Evolutionary conservation across 2,888 invertebrate genomes (phyloP).

Genomic region (Electrophaes corylata): DNA sequence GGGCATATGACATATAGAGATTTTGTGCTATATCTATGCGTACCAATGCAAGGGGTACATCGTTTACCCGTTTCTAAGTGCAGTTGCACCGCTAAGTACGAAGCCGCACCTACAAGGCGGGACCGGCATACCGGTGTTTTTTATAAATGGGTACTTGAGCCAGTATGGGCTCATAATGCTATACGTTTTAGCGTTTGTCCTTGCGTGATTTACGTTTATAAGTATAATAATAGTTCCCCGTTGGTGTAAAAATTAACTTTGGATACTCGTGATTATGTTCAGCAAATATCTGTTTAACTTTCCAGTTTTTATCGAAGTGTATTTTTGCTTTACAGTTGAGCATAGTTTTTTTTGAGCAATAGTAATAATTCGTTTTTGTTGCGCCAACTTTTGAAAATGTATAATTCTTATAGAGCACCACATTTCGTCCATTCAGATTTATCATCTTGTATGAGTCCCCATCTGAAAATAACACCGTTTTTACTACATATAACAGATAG

Average conservation of each 20-base stretch:
- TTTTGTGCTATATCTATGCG: too few species aligned
- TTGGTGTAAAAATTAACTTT: background rate
- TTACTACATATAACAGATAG: too few species aligned
- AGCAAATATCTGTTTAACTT: background rate
- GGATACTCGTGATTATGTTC: background rate
- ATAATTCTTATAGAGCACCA: background rate
- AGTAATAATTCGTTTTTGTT: background rate
- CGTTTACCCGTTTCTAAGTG: too few species aligned
- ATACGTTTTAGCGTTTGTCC: too few species aligned
- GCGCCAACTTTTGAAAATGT: background rate
- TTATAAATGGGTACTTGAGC: too few species aligned
- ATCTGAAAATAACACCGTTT: background rate
- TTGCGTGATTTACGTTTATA: background rate
- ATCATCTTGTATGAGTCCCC: background rate
- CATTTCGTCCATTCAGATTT: background rate
- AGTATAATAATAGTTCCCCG: background rate
- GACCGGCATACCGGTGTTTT: too few species aligned
- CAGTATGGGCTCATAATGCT: too few species aligned
- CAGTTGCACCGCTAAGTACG: too few species aligned
- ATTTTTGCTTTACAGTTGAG: background rate
- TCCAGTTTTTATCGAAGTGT: background rate
- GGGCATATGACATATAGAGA: too few species aligned
- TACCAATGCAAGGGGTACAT: too few species aligned
- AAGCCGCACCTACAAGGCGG: too few species aligned
- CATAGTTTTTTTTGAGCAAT: background rate